Conservation (phyloP, 2,797 vertebrate species). For the Pachyuromys duprasi region DNA sequence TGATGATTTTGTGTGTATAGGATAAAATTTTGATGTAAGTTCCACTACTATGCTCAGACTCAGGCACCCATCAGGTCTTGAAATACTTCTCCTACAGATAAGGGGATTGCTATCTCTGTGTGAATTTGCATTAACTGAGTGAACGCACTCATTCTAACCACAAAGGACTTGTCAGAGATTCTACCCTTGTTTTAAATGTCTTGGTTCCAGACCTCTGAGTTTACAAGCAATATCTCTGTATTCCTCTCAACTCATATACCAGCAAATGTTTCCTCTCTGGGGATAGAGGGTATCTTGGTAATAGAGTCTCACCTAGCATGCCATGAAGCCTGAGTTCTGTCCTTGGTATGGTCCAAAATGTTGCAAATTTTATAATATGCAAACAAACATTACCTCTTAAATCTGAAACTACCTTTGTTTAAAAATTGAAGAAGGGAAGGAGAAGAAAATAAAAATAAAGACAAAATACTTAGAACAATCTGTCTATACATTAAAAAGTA, state of each 20-base stretch:
- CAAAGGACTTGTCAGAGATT: neutral
- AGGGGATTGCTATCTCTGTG: neutral
- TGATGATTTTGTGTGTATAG: neutral
- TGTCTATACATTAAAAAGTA: neutral
- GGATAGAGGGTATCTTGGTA: neutral
- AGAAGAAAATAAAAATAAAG: neutral
- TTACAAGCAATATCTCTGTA: neutral
- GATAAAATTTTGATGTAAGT: no score
- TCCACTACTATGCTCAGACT: neutral
- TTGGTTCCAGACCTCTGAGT: neutral
- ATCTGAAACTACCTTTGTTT: neutral
- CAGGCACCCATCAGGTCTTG: neutral
- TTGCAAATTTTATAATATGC: neutral
- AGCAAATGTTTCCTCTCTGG: neutral
- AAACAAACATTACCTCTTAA: neutral
- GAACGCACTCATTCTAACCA: neutral
- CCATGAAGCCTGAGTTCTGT: neutral
- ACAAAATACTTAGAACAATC: neutral
- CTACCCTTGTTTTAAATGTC: neutral
- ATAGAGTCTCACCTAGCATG: neutral
- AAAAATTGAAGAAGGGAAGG: neutral
- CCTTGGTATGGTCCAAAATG: neutral
- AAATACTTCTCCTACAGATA: neutral
- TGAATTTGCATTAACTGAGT: neutral
- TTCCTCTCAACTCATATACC: neutral